A percentile compares a stretch with the other conserved stretches of the same genome.
Conservation (phyloP, 2,888 invertebrate species). For the Diplazon laetatorius region DNA sequence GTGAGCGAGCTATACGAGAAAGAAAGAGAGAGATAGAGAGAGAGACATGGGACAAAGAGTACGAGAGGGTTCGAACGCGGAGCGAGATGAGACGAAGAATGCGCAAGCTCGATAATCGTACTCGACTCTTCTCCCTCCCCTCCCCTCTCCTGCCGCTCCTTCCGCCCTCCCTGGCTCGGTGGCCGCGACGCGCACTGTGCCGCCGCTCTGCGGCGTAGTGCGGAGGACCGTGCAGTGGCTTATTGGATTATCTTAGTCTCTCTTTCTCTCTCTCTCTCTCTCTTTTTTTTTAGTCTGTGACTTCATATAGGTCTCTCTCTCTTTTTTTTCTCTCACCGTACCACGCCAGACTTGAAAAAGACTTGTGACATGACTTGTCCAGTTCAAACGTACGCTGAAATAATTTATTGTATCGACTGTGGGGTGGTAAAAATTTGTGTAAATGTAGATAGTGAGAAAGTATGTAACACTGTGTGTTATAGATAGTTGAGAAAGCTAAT, state of each 20-base stretch:
- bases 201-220: slow-evolving; percentile 57
- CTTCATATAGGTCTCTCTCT: neutral
- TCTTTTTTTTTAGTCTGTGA: neutral
- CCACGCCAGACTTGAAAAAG: too few relatives aligned
- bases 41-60: slow-evolving; percentile 6
- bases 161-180: too few relatives aligned
- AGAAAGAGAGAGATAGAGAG: slow-evolving; percentile 7
- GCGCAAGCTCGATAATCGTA: slow-evolving; percentile 57
- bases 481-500: too few relatives aligned
- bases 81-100: slow-evolving; percentile 30
- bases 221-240: slow-evolving; percentile 53
- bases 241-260: slow-evolving; percentile 54
- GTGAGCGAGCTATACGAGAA: slow-evolving; percentile 28
- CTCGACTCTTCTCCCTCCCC: too few relatives aligned
- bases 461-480: too few relatives aligned
- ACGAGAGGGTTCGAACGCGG: neutral
- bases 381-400: too few relatives aligned
- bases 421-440: too few relatives aligned
- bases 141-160: too few relatives aligned
- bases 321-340: neutral
- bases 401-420: too few relatives aligned
- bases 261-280: neutral
- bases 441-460: too few relatives aligned
- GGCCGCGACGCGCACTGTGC: slow-evolving; percentile 56
- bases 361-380: too few relatives aligned